Percentiles rank a stretch among this genome's conserved stretches.
Conservation (phyloP, 2,797 vertebrate genomes). For the Netta rufina region DNA sequence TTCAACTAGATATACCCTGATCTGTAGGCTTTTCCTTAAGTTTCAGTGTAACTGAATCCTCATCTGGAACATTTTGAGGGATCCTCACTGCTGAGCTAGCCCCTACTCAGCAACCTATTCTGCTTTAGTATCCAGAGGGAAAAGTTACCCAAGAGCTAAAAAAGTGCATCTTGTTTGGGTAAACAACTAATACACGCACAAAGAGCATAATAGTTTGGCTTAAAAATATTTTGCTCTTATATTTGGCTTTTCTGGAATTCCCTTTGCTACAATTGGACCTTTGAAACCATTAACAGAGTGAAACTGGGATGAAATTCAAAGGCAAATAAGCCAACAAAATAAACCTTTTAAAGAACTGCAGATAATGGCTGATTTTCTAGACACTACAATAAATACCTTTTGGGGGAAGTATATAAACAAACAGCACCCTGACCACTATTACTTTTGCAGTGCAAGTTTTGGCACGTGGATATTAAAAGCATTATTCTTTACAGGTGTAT, state of each 20-base stretch:
- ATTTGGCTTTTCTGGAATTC: constrained; percentile 25
- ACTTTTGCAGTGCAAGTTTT: not conserved
- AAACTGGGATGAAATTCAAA: not conserved
- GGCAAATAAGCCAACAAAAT: not conserved
- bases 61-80: not conserved
- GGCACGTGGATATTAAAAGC: not conserved
- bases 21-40: not conserved
- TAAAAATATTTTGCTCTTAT: not conserved
- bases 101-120: not conserved
- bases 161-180: not conserved
- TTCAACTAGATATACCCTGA: not conserved
- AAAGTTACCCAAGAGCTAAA: not conserved
- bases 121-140: not conserved
- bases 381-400: not conserved
- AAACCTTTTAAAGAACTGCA: not conserved
- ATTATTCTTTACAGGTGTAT: not conserved
- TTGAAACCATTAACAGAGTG: not conserved
- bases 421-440: not conserved
- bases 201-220: not conserved
- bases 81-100: not conserved
- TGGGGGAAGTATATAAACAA: not conserved
- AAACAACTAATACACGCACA: not conserved
- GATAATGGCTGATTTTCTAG: not conserved
- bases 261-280: not conserved
- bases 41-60: not conserved